Conservation (phyloP, 2,113 vertebrate species). For the Pseudois nayaur region DNA sequence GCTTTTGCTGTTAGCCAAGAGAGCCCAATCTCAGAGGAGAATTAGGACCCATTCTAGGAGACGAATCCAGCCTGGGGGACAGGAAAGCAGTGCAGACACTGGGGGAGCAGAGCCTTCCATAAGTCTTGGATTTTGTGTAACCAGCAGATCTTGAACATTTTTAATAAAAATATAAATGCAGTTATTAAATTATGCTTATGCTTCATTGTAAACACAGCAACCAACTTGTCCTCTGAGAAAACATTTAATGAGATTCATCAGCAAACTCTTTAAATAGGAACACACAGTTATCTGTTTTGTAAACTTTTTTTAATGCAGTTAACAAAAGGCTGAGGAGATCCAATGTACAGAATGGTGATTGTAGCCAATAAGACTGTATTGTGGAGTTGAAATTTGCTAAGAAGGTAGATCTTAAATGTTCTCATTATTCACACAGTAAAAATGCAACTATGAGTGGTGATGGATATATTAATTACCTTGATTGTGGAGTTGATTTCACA, state of each 20-base stretch:
- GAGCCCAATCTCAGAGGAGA: background rate
- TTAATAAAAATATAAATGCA: background rate
- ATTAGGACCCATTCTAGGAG: background rate
- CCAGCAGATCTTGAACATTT: background rate
- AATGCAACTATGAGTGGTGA: background rate
- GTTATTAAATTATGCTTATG: background rate
- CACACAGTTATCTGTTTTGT: background rate
- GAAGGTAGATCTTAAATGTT: background rate
- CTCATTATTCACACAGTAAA: background rate
- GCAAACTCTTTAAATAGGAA: background rate
- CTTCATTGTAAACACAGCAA: background rate
- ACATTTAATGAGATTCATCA: background rate
- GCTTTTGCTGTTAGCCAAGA: background rate
- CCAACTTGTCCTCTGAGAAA: background rate
- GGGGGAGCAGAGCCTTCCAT: background rate
- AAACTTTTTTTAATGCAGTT: background rate
- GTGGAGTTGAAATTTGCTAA: background rate
- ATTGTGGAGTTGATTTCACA: background rate
- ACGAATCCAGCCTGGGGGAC: background rate
- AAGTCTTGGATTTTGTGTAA: background rate
- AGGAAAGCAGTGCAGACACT: background rate
- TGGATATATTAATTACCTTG: background rate
- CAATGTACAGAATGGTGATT: background rate
- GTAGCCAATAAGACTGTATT: background rate
- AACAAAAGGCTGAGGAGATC: background rate